phyloP scores from a whole-genome alignment of 2,888 invertebrate genomes.

The Ormyrus pomaceus region DNA sequence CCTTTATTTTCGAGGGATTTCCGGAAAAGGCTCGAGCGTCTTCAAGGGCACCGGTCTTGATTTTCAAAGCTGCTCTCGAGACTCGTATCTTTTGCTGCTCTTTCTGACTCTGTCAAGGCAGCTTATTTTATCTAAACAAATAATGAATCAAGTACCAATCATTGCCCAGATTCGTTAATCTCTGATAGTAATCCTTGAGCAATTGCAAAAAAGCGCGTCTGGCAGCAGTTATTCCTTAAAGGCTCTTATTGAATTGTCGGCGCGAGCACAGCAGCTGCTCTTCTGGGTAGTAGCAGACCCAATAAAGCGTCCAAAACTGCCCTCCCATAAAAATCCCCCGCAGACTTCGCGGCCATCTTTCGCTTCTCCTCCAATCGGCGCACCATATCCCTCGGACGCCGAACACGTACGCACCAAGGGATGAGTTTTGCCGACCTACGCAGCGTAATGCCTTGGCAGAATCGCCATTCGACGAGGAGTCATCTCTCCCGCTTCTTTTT shows the following conservation, averaged over 20 bases:
- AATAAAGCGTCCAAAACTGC: constrained; percentile 20
- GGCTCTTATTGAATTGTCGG: constrained; percentile 1
- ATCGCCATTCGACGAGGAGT: constrained; percentile 71
- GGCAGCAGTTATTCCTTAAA: background rate
- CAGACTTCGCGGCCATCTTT: constrained; percentile 43
- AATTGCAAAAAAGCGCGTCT: background rate
- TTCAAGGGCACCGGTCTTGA: no score
- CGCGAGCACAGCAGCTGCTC: background rate
- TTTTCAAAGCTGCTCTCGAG: no score
- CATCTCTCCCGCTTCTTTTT: constrained; percentile 65
- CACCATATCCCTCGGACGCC: background rate
- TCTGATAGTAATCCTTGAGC: no score
- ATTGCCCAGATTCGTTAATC: no score
- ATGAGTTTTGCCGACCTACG: background rate
- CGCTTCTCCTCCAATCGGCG: constrained; percentile 17
- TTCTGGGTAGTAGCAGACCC: background rate
- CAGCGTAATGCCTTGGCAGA: constrained; percentile 58
- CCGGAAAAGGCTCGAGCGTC: no score
- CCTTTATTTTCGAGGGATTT: no score
- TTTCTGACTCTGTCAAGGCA: background rate
- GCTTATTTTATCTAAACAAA: no score
- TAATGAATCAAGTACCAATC: no score
- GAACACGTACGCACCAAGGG: constrained; percentile 4
- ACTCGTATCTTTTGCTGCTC: background rate
- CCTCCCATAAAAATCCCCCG: constrained; percentile 30